Evolutionary conservation across 1,140 invertebrate genomes (phyloP), one percentile per base, ranked within the genome.

Genomic region (Agrypnia vestita): DNA sequence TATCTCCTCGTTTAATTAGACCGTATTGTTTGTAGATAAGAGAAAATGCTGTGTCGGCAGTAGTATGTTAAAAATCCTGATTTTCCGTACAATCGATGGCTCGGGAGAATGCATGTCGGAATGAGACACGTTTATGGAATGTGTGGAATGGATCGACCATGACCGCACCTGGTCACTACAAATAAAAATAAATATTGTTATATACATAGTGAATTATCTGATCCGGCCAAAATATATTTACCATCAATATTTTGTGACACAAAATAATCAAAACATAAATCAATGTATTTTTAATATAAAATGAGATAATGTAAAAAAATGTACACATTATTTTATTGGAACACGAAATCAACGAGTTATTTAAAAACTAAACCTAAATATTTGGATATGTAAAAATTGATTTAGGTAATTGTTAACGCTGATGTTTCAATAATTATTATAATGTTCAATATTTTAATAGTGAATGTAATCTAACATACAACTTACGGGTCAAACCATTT

Each of bases 281-380:
- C n/a, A 56, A 77, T 76, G 75, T 82, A 82, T 82, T 82, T 82
- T 80, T 82, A 77, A 77, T 82, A 79, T 77, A 78, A 76, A 76
- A 71, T 51, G n/a, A 67, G 69, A 81, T 51, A 73, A 77, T 64
- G 55, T 59, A 75, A 82, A 81, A 80, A 80, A 80, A 77, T 80
- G 76, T 78, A 80, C 78, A 46, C 80, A 78, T 82, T 82, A 80
- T 69, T 80, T 78, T 56, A 78, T 78, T 44, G 17, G 61, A 75
- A 74, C 74, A 62, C 75, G 25, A 78, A 82, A 80, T 80, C 78
- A 80, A 78, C 78, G 81, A 82, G 78, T 82, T 80, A 80, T 75
- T 17, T 80, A 78, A 67, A 77, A 77, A 69, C 49, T 75, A 59
- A 75, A 62, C 53, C 15, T 21, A 44, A 69, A 71, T 19, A 71